A percentile compares a stretch with the other conserved stretches of the same genome.
Evolutionary conservation across 2,113 vertebrate genomes (phyloP).

Genomic region (Bufo gargarizans): DNA sequence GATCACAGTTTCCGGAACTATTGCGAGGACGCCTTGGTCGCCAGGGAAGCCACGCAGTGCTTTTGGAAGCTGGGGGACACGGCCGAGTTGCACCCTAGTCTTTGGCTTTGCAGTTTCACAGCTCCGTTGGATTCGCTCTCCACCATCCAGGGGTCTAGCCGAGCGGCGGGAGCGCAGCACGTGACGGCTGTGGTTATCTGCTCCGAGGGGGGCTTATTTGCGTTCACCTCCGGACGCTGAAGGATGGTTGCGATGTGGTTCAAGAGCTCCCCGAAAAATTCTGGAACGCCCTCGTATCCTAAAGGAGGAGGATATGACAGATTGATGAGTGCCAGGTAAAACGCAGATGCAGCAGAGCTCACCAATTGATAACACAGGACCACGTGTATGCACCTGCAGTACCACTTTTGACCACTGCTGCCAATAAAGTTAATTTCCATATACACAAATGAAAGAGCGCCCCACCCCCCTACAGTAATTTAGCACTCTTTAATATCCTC

Average conservation of each 20-base stretch:
- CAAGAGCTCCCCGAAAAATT: constrained; percentile 94
- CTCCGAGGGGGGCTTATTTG: constrained; percentile 70
- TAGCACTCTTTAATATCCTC: no score
- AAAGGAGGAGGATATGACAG: constrained; percentile 18
- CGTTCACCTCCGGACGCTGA: constrained; percentile 78
- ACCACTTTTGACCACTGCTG: not conserved
- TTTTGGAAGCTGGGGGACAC: constrained; percentile 97
- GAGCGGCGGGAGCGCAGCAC: constrained; percentile 73
- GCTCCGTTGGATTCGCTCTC: constrained; percentile 77
- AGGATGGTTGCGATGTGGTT: constrained; percentile 91
- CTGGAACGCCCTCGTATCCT: constrained; percentile 96
- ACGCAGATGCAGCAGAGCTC: no score
- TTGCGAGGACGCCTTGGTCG: constrained; percentile 97
- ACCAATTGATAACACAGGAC: no score
- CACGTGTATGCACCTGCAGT: not conserved
- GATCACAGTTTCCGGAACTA: constrained; percentile 66
- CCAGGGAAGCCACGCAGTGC: constrained; percentile 92
- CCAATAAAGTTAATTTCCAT: not conserved
- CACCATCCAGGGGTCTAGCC: constrained; percentile 86
- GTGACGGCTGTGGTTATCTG: constrained; percentile 68
- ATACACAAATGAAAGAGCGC: no score
- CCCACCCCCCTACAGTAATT: no score
- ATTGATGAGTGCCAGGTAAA: no score
- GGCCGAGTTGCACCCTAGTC: constrained; percentile 90
- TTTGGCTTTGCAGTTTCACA: constrained; percentile 86